phyloP scores from a whole-genome alignment of 2,888 invertebrate species.

The Eumerus sabulonum region DNA sequence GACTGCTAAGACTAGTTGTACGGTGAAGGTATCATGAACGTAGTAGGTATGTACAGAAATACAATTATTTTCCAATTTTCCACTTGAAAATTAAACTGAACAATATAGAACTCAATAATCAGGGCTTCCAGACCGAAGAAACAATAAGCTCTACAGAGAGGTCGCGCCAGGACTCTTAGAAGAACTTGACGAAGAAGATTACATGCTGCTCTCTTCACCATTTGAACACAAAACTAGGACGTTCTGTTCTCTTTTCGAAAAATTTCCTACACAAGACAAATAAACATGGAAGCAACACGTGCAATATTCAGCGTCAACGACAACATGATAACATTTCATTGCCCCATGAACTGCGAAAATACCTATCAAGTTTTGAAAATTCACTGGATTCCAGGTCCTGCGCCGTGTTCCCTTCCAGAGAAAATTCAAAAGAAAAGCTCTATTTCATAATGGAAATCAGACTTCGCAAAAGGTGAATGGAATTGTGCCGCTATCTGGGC shows the following conservation, averaged over 20 bases:
- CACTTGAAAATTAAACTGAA: constrained; percentile 42
- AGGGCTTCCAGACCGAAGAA: constrained; percentile 1
- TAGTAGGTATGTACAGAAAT: constrained; percentile 14
- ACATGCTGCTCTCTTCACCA: background rate
- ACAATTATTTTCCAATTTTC: constrained; percentile 65
- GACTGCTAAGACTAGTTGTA: background rate
- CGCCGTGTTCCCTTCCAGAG: constrained; percentile 24
- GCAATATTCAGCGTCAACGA: constrained; percentile 37
- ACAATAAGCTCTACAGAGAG: constrained; percentile 23
- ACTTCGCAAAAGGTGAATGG: constrained; percentile 61
- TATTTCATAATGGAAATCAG: constrained; percentile 53
- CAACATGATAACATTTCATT: background rate
- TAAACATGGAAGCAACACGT: constrained; percentile 64
- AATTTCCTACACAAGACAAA: constrained; percentile 42
- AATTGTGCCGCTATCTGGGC: constrained; percentile 67
- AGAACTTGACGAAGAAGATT: constrained; percentile 26
- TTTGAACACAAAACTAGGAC: constrained; percentile 33
- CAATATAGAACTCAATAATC: constrained; percentile 1
- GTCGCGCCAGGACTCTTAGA: constrained; percentile 3
- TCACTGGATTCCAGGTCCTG: constrained; percentile 32
- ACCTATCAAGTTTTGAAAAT: constrained; percentile 35
- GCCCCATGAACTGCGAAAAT: background rate
- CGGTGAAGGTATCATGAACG: background rate
- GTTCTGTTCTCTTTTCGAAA: background rate
- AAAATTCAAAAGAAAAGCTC: constrained; percentile 40